phyloP scores from a whole-genome alignment of 1,140 invertebrate species.

The Danaus melanippus region DNA sequence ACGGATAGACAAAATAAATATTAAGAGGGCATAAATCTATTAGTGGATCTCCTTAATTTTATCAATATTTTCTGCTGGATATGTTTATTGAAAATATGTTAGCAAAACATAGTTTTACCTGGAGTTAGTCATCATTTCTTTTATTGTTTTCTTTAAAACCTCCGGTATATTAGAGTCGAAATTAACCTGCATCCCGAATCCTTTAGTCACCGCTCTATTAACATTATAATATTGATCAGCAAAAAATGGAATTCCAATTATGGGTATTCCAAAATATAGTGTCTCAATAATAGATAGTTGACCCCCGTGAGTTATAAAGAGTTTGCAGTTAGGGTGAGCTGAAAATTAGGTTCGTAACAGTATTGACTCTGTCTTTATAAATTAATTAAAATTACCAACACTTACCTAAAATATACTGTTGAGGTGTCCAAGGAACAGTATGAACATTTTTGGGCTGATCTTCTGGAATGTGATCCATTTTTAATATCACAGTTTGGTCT shows the following conservation, averaged over 20 bases:
- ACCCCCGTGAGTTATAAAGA: conserved; percentile 81
- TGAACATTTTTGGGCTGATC: conserved; percentile 73
- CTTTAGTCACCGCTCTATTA: conserved; percentile 29
- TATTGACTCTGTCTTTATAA: not conserved
- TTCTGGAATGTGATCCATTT: conserved; percentile 62
- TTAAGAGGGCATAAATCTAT: no score
- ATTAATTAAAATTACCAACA: conserved; percentile 1
- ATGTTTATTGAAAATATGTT: no score
- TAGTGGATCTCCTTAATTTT: no score
- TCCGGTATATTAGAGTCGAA: conserved; percentile 15
- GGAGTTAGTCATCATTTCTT: conserved; percentile 30
- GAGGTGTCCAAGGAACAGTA: conserved; percentile 75
- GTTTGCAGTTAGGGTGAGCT: conserved; percentile 76
- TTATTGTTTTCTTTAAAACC: conserved; percentile 29
- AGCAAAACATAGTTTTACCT: conserved; percentile 23
- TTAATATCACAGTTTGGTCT: conserved; percentile 71
- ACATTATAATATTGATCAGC: conserved; percentile 75
- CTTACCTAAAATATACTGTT: conserved; percentile 73
- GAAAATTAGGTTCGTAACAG: conserved; percentile 35
- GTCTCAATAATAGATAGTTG: conserved; percentile 78
- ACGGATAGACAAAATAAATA: no score
- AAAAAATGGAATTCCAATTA: conserved; percentile 78
- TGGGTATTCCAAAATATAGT: conserved; percentile 76
- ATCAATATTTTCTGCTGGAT: no score
- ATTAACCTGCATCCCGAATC: conserved; percentile 28